Conservation (phyloP, 2,113 vertebrate genomes). For the Coryphaenoides rupestris region DNA sequence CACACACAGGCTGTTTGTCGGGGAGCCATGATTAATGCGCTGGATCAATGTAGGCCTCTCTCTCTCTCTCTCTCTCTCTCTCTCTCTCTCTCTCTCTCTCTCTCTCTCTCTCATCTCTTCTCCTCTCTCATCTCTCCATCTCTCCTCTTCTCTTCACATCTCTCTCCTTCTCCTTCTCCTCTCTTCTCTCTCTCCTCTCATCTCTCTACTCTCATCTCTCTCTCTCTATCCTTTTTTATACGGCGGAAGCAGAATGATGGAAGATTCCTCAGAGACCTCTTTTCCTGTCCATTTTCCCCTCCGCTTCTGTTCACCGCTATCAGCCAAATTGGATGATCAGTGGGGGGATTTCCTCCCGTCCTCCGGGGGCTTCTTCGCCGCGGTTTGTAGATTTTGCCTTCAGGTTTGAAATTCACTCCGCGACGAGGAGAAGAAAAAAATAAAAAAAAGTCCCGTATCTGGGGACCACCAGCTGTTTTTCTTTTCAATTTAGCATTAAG, state of each 20-base stretch:
- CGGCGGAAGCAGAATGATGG: conserved; percentile 47
- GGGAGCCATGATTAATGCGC: conserved; percentile 67
- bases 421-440: no score
- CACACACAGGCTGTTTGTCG: conserved; percentile 71
- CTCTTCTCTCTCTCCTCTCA: no score
- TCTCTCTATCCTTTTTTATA: not conserved
- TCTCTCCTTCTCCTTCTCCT: no score
- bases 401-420: conserved; percentile 64
- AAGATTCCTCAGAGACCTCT: conserved; percentile 53
- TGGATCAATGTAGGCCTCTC: conserved; percentile 50
- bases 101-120: no score
- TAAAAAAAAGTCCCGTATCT: conserved; percentile 48
- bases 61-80: no score
- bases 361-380: conserved; percentile 51
- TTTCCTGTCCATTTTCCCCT: conserved; percentile 42
- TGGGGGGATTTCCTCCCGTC: conserved; percentile 55
- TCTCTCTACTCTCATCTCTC: no score
- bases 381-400: conserved; percentile 70
- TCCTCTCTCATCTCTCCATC: no score
- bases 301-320: conserved; percentile 45
- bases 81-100: no score
- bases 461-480: conserved; percentile 20
- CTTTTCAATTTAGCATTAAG: conserved; percentile 57
- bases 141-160: no score
- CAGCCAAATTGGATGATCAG: conserved; percentile 71